A percentile compares a stretch with the other conserved stretches of the same genome.
phyloP scores from a whole-genome alignment of 2,888 invertebrate genomes.

The Phasia obesa region DNA sequence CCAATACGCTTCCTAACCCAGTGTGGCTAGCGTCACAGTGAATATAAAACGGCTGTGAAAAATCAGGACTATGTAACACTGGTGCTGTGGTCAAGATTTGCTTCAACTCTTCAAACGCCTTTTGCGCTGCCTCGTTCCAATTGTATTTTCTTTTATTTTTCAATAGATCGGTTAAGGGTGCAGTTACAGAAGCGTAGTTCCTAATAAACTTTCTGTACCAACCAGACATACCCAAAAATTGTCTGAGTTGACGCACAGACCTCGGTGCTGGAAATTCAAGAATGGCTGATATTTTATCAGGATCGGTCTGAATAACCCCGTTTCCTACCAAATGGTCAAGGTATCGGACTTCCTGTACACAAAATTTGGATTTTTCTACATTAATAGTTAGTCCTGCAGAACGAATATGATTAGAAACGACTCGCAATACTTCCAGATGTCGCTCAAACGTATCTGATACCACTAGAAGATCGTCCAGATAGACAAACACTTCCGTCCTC shows the following conservation, averaged over 20 bases:
- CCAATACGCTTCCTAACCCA: slow-evolving; percentile 20
- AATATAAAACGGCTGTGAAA: slow-evolving; percentile 15
- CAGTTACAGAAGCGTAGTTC: slow-evolving; percentile 60
- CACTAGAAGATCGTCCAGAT: slow-evolving; percentile 65
- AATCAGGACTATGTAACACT: slow-evolving; percentile 25
- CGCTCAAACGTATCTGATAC: slow-evolving; percentile 34
- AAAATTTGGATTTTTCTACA: slow-evolving; percentile 53
- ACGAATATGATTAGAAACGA: neutral
- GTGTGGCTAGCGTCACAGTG: slow-evolving; percentile 3
- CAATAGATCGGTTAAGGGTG: slow-evolving; percentile 61
- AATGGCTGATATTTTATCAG: slow-evolving; percentile 56
- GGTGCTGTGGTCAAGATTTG: slow-evolving; percentile 30
- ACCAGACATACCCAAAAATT: slow-evolving; percentile 70
- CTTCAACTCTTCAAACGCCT: slow-evolving; percentile 48
- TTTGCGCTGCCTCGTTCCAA: slow-evolving; percentile 40
- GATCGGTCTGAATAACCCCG: slow-evolving; percentile 48
- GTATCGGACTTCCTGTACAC: slow-evolving; percentile 32
- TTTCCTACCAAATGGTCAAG: slow-evolving; percentile 53
- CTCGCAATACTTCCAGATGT: slow-evolving; percentile 30
- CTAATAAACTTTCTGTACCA: slow-evolving; percentile 67
- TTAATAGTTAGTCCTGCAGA: slow-evolving; percentile 44
- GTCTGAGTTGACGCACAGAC: slow-evolving; percentile 51
- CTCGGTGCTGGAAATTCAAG: slow-evolving; percentile 49
- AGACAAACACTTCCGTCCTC: slow-evolving; percentile 51
- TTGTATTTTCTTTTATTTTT: slow-evolving; percentile 43